phyloP scores from a whole-genome alignment of 2,888 invertebrate species.

The Netelia virgata region DNA sequence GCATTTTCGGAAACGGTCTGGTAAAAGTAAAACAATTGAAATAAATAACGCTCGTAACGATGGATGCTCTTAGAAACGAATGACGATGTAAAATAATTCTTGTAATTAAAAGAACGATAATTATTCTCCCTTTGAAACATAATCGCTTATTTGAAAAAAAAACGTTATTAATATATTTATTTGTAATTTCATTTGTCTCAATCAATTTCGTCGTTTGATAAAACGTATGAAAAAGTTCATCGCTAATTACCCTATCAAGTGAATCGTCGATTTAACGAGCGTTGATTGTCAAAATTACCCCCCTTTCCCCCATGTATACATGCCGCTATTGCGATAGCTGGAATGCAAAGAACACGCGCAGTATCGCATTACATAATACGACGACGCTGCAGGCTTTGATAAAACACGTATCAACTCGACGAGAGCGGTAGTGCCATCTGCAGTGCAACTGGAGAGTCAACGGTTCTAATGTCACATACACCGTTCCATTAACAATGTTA shows the following conservation, averaged over 20 bases:
- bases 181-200: too few species aligned
- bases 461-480: neutral
- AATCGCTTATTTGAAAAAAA: too few species aligned
- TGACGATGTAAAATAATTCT: too few species aligned
- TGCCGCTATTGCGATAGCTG: neutral
- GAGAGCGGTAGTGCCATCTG: neutral
- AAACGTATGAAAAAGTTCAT: too few species aligned
- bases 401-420: neutral
- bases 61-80: too few species aligned
- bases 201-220: too few species aligned
- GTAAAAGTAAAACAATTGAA: conserved; percentile 67
- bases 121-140: too few species aligned
- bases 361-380: neutral
- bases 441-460: neutral
- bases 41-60: neutral
- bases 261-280: neutral
- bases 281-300: neutral
- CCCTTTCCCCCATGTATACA: neutral
- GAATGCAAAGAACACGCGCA: neutral
- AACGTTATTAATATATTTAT: too few species aligned
- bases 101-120: too few species aligned
- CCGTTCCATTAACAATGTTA: neutral
- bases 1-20: conserved; percentile 90
- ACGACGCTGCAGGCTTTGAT: neutral
- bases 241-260: neutral